Evolutionary conservation across 1,140 invertebrate species (phyloP).

Genomic region (Drosophila bocqueti): DNA sequence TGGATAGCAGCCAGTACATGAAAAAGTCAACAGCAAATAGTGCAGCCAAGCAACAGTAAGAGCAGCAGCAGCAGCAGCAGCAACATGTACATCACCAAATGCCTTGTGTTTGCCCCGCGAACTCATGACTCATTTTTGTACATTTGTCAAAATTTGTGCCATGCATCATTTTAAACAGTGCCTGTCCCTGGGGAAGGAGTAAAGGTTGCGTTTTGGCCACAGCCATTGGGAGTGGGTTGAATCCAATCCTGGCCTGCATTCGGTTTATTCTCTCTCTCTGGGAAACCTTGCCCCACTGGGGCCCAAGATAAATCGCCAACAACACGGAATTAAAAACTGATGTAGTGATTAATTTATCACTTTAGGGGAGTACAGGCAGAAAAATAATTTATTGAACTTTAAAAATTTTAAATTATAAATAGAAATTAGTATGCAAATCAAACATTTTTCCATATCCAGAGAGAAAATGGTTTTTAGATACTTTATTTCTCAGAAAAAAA

Average conservation of each 20-base stretch:
- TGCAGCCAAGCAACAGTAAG: constrained; percentile 47
- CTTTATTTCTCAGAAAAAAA: no score
- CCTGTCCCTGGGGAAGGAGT: constrained; percentile 11
- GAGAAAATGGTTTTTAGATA: no score
- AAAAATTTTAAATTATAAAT: no score
- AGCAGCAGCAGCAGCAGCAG: constrained; percentile 33
- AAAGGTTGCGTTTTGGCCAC: constrained; percentile 25
- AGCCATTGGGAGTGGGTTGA: constrained; percentile 7
- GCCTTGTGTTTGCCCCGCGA: constrained; percentile 74
- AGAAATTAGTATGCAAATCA: no score
- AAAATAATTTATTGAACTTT: no score
- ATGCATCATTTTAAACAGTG: constrained; percentile 83
- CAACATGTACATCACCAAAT: constrained; percentile 40
- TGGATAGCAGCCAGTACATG: constrained; percentile 70
- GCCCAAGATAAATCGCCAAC: constrained; percentile 79
- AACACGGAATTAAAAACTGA: constrained; percentile 85
- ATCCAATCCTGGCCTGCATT: constrained; percentile 28
- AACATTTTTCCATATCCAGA: no score
- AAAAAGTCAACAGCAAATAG: constrained; percentile 80
- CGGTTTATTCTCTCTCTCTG: not conserved
- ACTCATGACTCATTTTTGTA: constrained; percentile 84
- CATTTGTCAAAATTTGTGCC: constrained; percentile 84
- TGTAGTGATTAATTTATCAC: constrained; percentile 85
- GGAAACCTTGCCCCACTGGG: constrained; percentile 38
- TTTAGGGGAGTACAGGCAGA: constrained; percentile 45